phyloP scores from a whole-genome alignment of 2,888 invertebrate species.

The Campopleginae sp. region DNA sequence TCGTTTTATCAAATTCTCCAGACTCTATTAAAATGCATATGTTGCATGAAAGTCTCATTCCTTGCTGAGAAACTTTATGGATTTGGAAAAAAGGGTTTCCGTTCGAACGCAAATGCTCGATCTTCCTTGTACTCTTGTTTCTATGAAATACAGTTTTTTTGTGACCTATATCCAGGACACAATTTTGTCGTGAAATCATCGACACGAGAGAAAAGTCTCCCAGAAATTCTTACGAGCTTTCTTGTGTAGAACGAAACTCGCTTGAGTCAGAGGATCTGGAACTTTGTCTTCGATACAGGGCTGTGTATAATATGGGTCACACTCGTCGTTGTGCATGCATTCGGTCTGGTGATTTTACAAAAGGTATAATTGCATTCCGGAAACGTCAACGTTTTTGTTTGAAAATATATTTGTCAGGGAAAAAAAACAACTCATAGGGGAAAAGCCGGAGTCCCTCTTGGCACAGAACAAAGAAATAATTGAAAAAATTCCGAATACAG shows the following conservation, averaged over 20 bases:
- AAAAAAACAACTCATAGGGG: no score
- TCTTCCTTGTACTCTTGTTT: neutral
- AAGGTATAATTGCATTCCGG: neutral
- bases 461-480: no score
- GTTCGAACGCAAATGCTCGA: conserved; percentile 1
- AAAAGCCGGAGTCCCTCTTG: no score
- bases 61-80: neutral
- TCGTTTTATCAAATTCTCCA: conserved; percentile 22
- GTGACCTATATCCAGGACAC: neutral
- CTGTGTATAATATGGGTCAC: neutral
- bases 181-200: neutral
- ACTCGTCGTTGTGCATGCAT: neutral
- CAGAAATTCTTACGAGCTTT: conserved; percentile 2
- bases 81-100: conserved; percentile 9
- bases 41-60: neutral
- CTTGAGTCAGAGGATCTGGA: neutral
- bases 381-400: neutral
- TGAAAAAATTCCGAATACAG: no score
- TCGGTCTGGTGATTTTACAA: neutral
- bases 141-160: neutral
- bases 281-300: neutral
- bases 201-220: conserved; percentile 7
- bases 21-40: neutral
- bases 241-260: neutral
- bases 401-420: no score